A percentile compares a stretch with the other conserved stretches of the same genome.
Conservation (phyloP, 2,797 vertebrate genomes). For the Galaxias olidus region DNA sequence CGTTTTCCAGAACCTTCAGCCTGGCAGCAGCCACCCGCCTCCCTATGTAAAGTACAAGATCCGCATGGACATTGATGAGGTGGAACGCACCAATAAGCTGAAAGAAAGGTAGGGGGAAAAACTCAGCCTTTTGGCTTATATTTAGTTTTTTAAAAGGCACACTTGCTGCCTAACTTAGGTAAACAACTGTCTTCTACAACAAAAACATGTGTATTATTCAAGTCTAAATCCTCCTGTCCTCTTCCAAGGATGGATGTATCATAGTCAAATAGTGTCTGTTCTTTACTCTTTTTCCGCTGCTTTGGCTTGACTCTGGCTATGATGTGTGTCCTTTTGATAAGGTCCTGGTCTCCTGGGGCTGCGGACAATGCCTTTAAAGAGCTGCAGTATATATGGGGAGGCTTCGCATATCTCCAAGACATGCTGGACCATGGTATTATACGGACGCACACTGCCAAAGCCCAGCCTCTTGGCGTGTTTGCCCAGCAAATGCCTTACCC, state of each 20-base stretch:
- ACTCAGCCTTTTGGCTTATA: not conserved
- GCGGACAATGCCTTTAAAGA: conserved; percentile 88
- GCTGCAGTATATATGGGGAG: conserved; percentile 93
- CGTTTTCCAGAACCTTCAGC: conserved; percentile 82
- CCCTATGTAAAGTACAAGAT: conserved; percentile 91
- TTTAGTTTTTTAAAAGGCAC: too few species aligned
- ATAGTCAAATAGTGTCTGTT: too few species aligned
- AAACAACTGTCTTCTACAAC: too few species aligned
- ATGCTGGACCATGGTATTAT: conserved; percentile 91
- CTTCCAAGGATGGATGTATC: too few species aligned
- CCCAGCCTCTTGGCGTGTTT: conserved; percentile 87
- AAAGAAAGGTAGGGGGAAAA: conserved; percentile 81
- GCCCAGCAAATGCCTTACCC: conserved; percentile 97
- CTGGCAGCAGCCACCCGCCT: conserved; percentile 70
- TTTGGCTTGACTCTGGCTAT: conserved; percentile 27
- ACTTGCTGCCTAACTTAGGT: too few species aligned
- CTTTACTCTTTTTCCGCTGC: conserved; percentile 11
- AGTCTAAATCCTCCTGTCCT: too few species aligned
- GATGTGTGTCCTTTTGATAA: conserved; percentile 69
- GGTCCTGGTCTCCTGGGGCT: conserved; percentile 92
- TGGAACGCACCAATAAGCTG: conserved; percentile 84
- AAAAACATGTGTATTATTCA: too few species aligned
- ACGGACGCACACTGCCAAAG: conserved; percentile 74
- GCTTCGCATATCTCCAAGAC: conserved; percentile 93
- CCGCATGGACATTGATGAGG: conserved; percentile 93